A percentile compares a stretch with the other conserved stretches of the same genome.
These are phyloP conservation scores for Microcebus lehilahytsara DNA, from an alignment of 2,113 vertebrate species.

Conservation along the genomic window DNA sequence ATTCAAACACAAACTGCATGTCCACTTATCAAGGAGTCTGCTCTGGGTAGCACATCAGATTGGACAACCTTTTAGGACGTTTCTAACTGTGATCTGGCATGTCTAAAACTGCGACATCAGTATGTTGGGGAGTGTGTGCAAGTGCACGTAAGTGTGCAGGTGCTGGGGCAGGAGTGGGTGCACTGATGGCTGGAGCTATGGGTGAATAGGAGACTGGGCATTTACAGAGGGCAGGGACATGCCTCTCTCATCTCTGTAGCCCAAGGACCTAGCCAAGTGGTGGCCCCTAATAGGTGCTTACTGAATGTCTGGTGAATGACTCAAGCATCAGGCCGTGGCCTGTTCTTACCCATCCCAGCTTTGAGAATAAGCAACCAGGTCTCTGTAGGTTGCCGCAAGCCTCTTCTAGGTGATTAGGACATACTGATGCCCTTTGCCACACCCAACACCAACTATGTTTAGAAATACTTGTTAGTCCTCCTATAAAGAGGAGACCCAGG, in stretches of 20 bases:
- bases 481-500: background rate
- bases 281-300: background rate
- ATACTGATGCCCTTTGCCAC: background rate
- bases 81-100: background rate
- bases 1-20: background rate
- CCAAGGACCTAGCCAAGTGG: background rate
- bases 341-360: background rate
- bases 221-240: background rate
- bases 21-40: background rate
- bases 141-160: background rate
- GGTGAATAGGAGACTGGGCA: background rate
- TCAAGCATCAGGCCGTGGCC: background rate
- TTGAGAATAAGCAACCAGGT: background rate
- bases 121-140: background rate
- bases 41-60: background rate
- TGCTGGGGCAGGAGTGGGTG: rapidly evolving
- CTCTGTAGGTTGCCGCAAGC: background rate
- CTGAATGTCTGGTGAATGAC: background rate
- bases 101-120: too few species aligned
- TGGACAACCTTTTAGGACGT: background rate
- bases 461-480: background rate
- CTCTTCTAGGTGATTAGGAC: background rate
- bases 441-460: background rate
- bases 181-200: background rate
- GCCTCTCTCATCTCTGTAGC: background rate